These are phyloP conservation scores for Zaprionus vittiger DNA, from an alignment of 1,140 invertebrate species.

Conservation along the genomic window DNA sequence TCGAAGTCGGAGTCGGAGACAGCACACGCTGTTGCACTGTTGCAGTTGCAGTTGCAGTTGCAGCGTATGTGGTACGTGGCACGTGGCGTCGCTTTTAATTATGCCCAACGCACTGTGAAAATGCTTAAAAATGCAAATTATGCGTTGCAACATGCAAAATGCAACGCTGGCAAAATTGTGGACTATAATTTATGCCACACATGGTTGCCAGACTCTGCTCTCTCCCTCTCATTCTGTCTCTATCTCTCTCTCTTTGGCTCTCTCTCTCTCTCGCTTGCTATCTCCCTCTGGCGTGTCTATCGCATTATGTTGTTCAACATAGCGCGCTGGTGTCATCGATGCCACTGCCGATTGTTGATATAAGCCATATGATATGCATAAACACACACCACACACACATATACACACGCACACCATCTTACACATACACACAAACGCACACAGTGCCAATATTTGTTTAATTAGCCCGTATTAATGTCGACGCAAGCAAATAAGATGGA, in stretches of 20 bases:
- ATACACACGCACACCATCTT: background rate
- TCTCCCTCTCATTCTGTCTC: background rate
- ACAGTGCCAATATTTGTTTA: conserved; percentile 69
- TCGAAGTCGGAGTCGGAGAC: background rate
- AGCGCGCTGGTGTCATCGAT: conserved; percentile 61
- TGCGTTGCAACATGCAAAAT: conserved; percentile 73
- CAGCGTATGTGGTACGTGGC: background rate
- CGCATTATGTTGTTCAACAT: conserved; percentile 71
- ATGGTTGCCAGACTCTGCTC: background rate
- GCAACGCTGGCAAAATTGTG: conserved; percentile 68
- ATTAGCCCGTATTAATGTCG: conserved; percentile 79
- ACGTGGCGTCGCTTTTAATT: conserved; percentile 62
- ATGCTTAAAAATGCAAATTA: conserved; percentile 81
- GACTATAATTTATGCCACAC: conserved; percentile 71
- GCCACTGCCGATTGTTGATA: conserved; percentile 56
- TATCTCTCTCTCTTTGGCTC: conserved; percentile 11
- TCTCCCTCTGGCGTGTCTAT: conserved; percentile 37
- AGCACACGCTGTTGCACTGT: too few relatives aligned
- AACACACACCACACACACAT: conserved; percentile 1
- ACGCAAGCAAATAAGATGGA: conserved; percentile 71
- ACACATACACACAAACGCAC: conserved; percentile 9
- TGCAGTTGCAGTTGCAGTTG: background rate
- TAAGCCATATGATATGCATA: conserved; percentile 57
- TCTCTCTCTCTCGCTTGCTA: conserved; percentile 29
- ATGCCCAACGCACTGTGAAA: conserved; percentile 76